phyloP scores from a whole-genome alignment of 2,888 invertebrate species.

The Caradrina clavipalpis region DNA sequence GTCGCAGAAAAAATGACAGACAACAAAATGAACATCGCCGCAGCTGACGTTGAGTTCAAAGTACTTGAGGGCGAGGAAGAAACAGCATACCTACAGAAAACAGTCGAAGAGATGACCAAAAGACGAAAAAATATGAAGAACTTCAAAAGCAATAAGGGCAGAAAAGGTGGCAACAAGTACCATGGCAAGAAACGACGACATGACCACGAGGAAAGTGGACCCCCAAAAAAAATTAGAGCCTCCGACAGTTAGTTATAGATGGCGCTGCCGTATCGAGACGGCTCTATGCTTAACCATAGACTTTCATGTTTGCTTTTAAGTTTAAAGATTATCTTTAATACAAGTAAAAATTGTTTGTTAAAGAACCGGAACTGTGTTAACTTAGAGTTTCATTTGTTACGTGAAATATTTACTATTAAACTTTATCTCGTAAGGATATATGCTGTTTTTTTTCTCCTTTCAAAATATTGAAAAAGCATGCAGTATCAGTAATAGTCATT shows the following conservation, averaged over 20 bases:
- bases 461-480: neutral
- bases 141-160: slow-evolving; percentile 77
- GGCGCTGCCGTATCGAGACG: slow-evolving; percentile 21
- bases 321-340: slow-evolving; percentile 54
- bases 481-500: neutral
- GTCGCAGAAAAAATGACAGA: slow-evolving; percentile 92
- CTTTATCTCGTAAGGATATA: slow-evolving; percentile 49
- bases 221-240: slow-evolving; percentile 76
- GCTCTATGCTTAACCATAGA: slow-evolving; percentile 57
- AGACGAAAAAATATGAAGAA: slow-evolving; percentile 88
- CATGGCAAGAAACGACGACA: slow-evolving; percentile 78
- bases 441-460: slow-evolving; percentile 9
- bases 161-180: slow-evolving; percentile 62
- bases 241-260: slow-evolving; percentile 73
- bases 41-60: slow-evolving; percentile 89
- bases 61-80: slow-evolving; percentile 94
- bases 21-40: slow-evolving; percentile 90
- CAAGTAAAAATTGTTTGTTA: slow-evolving; percentile 53
- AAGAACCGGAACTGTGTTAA: slow-evolving; percentile 52
- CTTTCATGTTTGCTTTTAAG: slow-evolving; percentile 57
- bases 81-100: slow-evolving; percentile 92
- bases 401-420: slow-evolving; percentile 60
- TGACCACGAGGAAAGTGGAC: slow-evolving; percentile 75
- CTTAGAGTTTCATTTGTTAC: slow-evolving; percentile 59
- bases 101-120: slow-evolving; percentile 91